Evolutionary conservation across 2,797 vertebrate species (phyloP), one percentile per base, ranked within the genome.

Genomic region (Pagetopsis macropterus): DNA sequence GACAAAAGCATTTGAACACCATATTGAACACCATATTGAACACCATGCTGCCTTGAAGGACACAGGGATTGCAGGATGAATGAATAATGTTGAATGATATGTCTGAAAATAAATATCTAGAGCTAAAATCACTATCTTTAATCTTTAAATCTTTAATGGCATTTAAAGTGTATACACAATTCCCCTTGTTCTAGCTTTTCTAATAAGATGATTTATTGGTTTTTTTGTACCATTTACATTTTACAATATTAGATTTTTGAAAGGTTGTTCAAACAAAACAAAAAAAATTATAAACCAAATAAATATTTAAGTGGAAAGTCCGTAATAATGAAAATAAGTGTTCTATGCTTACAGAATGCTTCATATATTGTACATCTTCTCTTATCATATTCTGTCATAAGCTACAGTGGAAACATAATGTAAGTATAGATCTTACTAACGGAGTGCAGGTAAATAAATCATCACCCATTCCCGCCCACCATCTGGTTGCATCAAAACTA

Each of bases 401-500:
- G 44, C 43, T 37, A 54, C 65, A 9, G 65, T 58, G 14, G 37
- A 76, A 46, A 23, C 45, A 15, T 49, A 5, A 49, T 40, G 27
- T 7, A 41, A 33, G 57, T 89, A 95, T 93, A 94, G 94, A 94
- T 95, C 94, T 95, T 91, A 92, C 94, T 95, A 95, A 95, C 95
- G 96, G 95, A 95, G 94, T 94, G 93, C 93, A 97, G 96, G 96
- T 97, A 96, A 97, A 98, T 96, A 97, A 96, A 97, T 96, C 95
- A 97, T 95, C 56, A 91, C 93, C 92, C 92, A 94, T 93, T 95
- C 94, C 94, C 94, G 72, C 94, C 95, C 95, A 94, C 94, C 96
- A 97, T 97, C 96, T 97, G 97, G 96, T 96, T 96, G 94, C 96
- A 96, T 97, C 96, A 97, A 96, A 96, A 97, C 96, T 96, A 97